Base-by-base conservation (phyloP, 2,888 invertebrate genomes). In the Noctua pronuba region DNA sequence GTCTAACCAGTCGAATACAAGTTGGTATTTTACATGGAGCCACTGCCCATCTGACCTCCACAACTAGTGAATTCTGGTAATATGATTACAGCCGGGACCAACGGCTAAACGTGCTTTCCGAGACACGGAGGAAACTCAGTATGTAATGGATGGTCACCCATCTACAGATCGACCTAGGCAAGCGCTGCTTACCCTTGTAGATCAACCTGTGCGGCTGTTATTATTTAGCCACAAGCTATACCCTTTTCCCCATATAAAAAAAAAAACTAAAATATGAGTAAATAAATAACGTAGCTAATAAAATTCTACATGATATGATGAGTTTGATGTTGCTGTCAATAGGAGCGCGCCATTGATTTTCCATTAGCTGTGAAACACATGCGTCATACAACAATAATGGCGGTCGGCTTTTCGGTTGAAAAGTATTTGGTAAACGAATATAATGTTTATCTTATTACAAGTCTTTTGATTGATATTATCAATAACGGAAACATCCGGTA, bases 311-410 rank as follows among this genome's bases (percentile, higher is more conserved):
- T n/a, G 41, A 75, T 65, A 58, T 28, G 46, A 69, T 35, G 66
- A 76, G 74, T 73, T 82, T 67, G 68, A 55, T 13, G 24, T 72
- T 28, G 24, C 46, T 71, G 83, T 73, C 84, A 75, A 75, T 86
- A 72, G 52, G 7, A 52, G n/a, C 16, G n/a, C 38, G 49, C 55
- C 85, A 88, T 89, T 83, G 88, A 88, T 88, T 88, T 88, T 71
- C 80, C 86, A 88, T 88, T 84, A 88, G 55, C 46, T 52, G 35
- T 41, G 49, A 75, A 52, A 65, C 52, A 55, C 38, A 75, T 80
- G 84, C 81, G 88, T 83, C 80, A 85, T 41, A 44, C 65, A 18
- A 6, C 58, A 35, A 65, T 65, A 60, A 73, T 38, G 73, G 38
- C 55, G 28, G 49, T 46, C 68, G 6, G 69, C 8, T 60, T 75